Evolutionary conservation across 2,888 invertebrate species (phyloP), one percentile per base, ranked within the genome.

Genomic region (Spicauda simplicius): DNA sequence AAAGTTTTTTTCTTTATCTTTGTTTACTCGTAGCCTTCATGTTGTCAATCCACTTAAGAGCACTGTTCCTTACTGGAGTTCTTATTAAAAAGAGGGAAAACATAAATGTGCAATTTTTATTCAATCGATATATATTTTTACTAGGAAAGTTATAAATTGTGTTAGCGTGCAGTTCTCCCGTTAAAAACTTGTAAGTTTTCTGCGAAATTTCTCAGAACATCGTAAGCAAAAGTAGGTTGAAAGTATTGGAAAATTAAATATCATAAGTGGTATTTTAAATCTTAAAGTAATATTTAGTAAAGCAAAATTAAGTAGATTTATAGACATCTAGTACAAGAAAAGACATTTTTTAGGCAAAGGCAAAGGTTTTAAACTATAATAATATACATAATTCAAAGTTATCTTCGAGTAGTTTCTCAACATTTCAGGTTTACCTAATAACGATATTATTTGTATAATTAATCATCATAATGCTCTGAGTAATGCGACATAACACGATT

Each of bases 401-500:
- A 10, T 33, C 8, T 10, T 8, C 8, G 8, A 33, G 18, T 16
- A 59, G 20, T 41, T 14, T 41, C 14, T 41, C 41, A 41, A 41
- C 25, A 41, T 14, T 41, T 14, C 14, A 20, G 48, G 60, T 30
- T 18, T 52, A 16, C 16, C 61, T 52, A 61, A 53, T 61, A 53
- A 61, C 37, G 37, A 53, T 30, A 53, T 37, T 30, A 61, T 55
- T 8, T 55, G 55, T 19, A 25, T 16, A 62, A 62, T 62, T 30
- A 45, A 62, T 62, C 55, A 62, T 55, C 25, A 20, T 55, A 62
- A 54, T 41, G 54, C 30, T 41, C 25, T 30, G 41, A 25, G 25
- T 62, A 62, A 62, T 55, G 18, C 62, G 62, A 63, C 62, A 63
- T 55, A 52, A 63, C 54, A 63, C 62, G 54, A 55, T 55, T 63